phyloP scores from a whole-genome alignment of 2,797 vertebrate species.

The Semaprochilodus insignis region DNA sequence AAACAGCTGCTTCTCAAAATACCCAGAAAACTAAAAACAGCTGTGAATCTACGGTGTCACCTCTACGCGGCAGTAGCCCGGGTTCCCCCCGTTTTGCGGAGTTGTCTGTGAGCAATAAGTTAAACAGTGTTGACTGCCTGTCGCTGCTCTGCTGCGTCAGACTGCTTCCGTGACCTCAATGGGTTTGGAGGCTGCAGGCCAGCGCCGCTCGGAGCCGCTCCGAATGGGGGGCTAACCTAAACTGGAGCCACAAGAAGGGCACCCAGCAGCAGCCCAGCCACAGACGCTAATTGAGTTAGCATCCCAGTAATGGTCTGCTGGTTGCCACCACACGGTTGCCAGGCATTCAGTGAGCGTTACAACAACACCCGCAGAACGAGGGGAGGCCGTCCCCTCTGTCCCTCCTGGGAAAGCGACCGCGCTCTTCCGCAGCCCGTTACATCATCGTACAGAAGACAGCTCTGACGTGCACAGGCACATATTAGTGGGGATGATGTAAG shows the following conservation, averaged over 20 bases:
- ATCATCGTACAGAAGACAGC: constrained; percentile 1
- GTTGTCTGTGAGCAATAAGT: constrained; percentile 39
- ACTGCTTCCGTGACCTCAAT: constrained; percentile 56
- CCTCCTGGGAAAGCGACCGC: constrained; percentile 10
- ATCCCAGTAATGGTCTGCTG: constrained; percentile 56
- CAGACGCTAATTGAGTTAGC: constrained; percentile 49
- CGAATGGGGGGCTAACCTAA: constrained; percentile 51
- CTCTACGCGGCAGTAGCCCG: constrained; percentile 6
- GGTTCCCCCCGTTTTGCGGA: constrained; percentile 9
- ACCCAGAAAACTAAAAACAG: no score
- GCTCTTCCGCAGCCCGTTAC: constrained; percentile 3
- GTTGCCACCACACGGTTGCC: constrained; percentile 51
- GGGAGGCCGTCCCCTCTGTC: constrained; percentile 12
- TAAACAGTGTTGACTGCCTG: constrained; percentile 39
- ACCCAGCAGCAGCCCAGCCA: constrained; percentile 44
- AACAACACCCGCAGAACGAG: constrained; percentile 23
- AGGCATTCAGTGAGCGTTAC: constrained; percentile 40
- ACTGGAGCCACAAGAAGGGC: constrained; percentile 47
- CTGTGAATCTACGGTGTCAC: constrained; percentile 8
- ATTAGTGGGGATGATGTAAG: background rate
- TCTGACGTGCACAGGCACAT: background rate
- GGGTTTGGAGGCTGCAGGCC: constrained; percentile 62
- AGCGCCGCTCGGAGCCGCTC: constrained; percentile 60
- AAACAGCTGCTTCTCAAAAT: background rate
- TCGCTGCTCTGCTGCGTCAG: constrained; percentile 59